These are phyloP conservation scores for Arrhamphus sclerolepis DNA, from an alignment of 2,797 vertebrate species.

Conservation along the genomic window DNA sequence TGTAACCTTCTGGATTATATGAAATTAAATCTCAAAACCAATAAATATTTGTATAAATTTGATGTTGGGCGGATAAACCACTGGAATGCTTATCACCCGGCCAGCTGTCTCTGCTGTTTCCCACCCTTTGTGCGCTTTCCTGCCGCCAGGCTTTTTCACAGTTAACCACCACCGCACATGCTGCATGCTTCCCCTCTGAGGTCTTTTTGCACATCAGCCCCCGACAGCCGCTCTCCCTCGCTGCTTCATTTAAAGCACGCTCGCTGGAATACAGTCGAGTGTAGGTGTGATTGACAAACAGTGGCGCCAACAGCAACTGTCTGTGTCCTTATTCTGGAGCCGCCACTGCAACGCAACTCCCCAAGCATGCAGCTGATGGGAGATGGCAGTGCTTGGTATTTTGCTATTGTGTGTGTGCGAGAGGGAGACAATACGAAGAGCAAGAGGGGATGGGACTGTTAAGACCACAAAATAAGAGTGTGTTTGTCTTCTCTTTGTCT, in stretches of 20 bases:
- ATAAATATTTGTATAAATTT: slow-evolving; percentile 12
- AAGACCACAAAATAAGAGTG: slow-evolving; percentile 47
- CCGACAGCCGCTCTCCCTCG: slow-evolving; percentile 37
- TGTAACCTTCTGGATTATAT: not conserved
- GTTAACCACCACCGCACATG: slow-evolving; percentile 41
- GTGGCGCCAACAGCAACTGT: slow-evolving; percentile 51
- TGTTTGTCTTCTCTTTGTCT: slow-evolving; percentile 60
- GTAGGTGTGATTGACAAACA: slow-evolving; percentile 69
- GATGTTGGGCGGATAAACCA: slow-evolving; percentile 20
- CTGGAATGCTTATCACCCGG: slow-evolving; percentile 15
- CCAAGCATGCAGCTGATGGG: slow-evolving; percentile 61
- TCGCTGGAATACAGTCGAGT: slow-evolving; percentile 40
- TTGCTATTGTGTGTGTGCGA: slow-evolving; percentile 59
- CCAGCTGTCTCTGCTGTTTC: slow-evolving; percentile 21
- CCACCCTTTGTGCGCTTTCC: slow-evolving; percentile 33
- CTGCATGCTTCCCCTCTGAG: slow-evolving; percentile 19
- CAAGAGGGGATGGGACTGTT: slow-evolving; percentile 57
- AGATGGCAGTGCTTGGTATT: slow-evolving; percentile 73
- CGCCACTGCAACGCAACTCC: slow-evolving; percentile 31
- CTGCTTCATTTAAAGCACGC: slow-evolving; percentile 27
- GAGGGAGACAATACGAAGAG: slow-evolving; percentile 39
- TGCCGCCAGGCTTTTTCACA: slow-evolving; percentile 23
- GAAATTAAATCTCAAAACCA: slow-evolving; percentile 13
- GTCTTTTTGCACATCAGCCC: slow-evolving; percentile 40
- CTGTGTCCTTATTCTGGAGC: slow-evolving; percentile 57